These are phyloP conservation scores for Sebastes baramenuke DNA, from an alignment of 2,797 vertebrate species.

Conservation along the genomic window DNA sequence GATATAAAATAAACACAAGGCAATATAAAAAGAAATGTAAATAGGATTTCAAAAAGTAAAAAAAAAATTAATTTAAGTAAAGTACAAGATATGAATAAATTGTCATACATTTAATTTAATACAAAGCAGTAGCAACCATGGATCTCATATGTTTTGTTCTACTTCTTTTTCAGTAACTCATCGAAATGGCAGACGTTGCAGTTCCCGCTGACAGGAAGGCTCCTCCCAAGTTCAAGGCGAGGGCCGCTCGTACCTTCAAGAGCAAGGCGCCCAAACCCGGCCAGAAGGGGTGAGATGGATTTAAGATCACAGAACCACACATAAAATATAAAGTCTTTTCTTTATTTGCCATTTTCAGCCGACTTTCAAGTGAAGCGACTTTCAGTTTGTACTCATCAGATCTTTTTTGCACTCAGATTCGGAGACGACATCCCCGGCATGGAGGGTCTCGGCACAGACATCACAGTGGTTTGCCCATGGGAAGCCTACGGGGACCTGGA, in stretches of 20 bases:
- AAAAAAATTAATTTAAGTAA: too few species aligned
- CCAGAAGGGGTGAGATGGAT: constrained; percentile 77
- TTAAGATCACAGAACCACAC: not conserved
- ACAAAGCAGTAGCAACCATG: not conserved
- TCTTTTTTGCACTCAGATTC: constrained; percentile 77
- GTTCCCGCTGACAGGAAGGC: constrained; percentile 66
- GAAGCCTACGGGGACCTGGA: constrained; percentile 87
- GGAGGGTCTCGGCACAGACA: constrained; percentile 85
- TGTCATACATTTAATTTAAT: too few species aligned
- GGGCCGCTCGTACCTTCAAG: constrained; percentile 79
- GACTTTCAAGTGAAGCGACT: not conserved
- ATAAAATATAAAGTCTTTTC: not conserved
- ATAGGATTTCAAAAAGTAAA: not conserved
- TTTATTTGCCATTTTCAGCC: not conserved
- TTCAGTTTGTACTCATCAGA: not conserved
- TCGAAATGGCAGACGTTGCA: constrained; percentile 51
- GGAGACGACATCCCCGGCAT: constrained; percentile 91
- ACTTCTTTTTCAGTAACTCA: not conserved
- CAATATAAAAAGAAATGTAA: not conserved
- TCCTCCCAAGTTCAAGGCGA: constrained; percentile 82
- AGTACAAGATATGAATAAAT: not conserved
- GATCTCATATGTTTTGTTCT: not conserved
- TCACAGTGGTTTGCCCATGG: constrained; percentile 86
- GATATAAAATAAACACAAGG: not conserved
- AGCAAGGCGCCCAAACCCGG: constrained; percentile 84